Evolutionary conservation across 23 tunicate genomes (phyloP).

Genomic region (Botrylloides violaceus): DNA sequence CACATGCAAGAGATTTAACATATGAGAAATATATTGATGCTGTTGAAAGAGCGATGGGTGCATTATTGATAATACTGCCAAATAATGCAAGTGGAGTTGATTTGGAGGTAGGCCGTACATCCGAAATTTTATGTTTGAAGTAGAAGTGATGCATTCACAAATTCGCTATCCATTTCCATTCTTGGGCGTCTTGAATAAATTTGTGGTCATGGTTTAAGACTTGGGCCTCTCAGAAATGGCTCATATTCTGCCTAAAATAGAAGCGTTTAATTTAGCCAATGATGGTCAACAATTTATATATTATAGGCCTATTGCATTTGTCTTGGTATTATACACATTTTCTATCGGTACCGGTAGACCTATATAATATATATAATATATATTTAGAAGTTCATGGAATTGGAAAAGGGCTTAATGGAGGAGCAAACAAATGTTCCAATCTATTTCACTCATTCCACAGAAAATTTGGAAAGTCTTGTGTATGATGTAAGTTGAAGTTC

Average conservation of each 20-base stretch:
- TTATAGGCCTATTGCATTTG: too few relatives aligned
- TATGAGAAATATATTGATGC: conserved; percentile 52
- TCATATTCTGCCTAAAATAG: too few relatives aligned
- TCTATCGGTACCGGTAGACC: background rate
- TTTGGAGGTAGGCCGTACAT: conserved; percentile 5
- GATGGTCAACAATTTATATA: too few relatives aligned
- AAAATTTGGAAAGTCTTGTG: conserved; percentile 39
- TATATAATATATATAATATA: background rate
- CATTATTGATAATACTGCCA: conserved; percentile 46
- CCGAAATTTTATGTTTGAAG: too few relatives aligned
- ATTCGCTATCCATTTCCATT: too few relatives aligned
- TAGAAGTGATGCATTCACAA: too few relatives aligned
- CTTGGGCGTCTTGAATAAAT: too few relatives aligned
- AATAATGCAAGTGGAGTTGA: conserved; percentile 51
- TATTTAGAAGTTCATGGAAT: conserved; percentile 57
- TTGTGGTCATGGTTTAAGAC: too few relatives aligned
- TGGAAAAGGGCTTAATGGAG: conserved; percentile 41
- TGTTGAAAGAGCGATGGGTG: conserved; percentile 51
- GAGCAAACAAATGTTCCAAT: conserved; percentile 58
- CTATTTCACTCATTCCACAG: conserved; percentile 73
- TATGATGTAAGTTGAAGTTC: conserved; percentile 8
- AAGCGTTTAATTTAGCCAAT: too few relatives aligned
- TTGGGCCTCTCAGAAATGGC: too few relatives aligned
- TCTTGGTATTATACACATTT: background rate
- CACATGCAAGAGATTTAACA: conserved; percentile 44